These are phyloP conservation scores for Drosophila bocqueti DNA, from an alignment of 1,140 invertebrate species.

Conservation along the genomic window DNA sequence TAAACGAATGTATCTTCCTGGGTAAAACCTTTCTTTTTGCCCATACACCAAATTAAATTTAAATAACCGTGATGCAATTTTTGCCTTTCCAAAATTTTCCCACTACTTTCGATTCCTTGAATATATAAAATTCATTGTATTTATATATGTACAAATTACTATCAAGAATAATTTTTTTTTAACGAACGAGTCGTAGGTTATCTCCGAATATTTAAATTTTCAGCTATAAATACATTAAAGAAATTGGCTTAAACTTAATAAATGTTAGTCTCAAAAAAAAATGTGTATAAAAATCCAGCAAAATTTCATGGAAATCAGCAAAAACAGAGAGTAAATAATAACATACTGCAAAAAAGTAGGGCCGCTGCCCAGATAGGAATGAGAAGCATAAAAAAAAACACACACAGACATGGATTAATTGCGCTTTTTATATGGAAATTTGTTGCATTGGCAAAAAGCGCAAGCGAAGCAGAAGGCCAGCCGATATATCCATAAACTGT, in stretches of 20 bases:
- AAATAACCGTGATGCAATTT: neutral
- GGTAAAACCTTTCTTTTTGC: neutral
- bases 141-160: neutral
- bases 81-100: neutral
- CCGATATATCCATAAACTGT: conserved; percentile 11
- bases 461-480: conserved; percentile 33
- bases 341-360: conserved; percentile 11
- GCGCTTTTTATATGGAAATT: conserved; percentile 49
- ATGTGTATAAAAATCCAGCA: conserved; percentile 13
- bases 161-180: neutral
- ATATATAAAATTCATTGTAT: neutral
- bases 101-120: neutral
- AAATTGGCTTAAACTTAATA: neutral
- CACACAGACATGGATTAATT: conserved; percentile 40
- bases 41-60: too few relatives aligned
- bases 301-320: conserved; percentile 36
- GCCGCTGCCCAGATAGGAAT: conserved; percentile 17
- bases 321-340: conserved; percentile 17
- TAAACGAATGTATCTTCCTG: neutral
- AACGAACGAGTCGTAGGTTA: neutral
- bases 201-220: neutral
- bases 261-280: conserved; percentile 10
- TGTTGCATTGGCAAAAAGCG: conserved; percentile 37
- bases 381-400: conserved; percentile 12
- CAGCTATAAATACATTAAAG: neutral